Conservation (phyloP, 2,888 invertebrate genomes). For the Ethmia dodecea region DNA sequence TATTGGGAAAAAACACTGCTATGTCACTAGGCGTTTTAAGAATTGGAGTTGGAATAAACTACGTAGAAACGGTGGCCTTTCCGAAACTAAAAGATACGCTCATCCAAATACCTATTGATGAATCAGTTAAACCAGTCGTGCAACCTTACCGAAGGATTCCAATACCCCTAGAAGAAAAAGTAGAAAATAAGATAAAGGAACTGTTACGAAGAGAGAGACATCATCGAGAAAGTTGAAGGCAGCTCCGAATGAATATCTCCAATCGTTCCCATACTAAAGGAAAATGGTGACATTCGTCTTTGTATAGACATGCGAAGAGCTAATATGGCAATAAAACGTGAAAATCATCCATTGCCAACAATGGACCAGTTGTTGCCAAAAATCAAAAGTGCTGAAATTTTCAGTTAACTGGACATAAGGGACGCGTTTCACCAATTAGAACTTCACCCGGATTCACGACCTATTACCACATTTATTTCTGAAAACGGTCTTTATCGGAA, state of each 20-base stretch:
- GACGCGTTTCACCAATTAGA: slow-evolving; percentile 42
- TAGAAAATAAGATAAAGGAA: slow-evolving; percentile 15
- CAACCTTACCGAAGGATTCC: slow-evolving; percentile 16
- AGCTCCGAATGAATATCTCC: slow-evolving; percentile 19
- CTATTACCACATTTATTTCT: slow-evolving; percentile 42
- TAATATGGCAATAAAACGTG: slow-evolving; percentile 18
- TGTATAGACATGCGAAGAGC: slow-evolving; percentile 10
- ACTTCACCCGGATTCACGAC: slow-evolving; percentile 28
- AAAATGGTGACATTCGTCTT: slow-evolving; percentile 5
- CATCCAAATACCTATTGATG: slow-evolving; percentile 19
- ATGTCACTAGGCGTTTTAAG: slow-evolving; percentile 13
- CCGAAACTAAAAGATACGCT: slow-evolving; percentile 20
- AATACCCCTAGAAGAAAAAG: slow-evolving; percentile 17
- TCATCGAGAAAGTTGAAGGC: slow-evolving; percentile 18
- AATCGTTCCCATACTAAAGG: slow-evolving; percentile 15
- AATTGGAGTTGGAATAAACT: slow-evolving; percentile 8
- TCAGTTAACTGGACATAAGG: slow-evolving; percentile 33
- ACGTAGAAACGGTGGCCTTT: slow-evolving; percentile 17
- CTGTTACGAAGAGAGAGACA: slow-evolving; percentile 12
- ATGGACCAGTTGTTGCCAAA: slow-evolving; percentile 14
- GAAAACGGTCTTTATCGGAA: slow-evolving; percentile 36
- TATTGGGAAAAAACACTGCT: slow-evolving; percentile 13
- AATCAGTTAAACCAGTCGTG: slow-evolving; percentile 13
- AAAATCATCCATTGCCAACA: slow-evolving; percentile 17
- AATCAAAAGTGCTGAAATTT: slow-evolving; percentile 20